A percentile compares a stretch with the other conserved stretches of the same genome.
Conservation (phyloP, 1,140 invertebrate genomes). For the Plectrocnemia conspersa region DNA sequence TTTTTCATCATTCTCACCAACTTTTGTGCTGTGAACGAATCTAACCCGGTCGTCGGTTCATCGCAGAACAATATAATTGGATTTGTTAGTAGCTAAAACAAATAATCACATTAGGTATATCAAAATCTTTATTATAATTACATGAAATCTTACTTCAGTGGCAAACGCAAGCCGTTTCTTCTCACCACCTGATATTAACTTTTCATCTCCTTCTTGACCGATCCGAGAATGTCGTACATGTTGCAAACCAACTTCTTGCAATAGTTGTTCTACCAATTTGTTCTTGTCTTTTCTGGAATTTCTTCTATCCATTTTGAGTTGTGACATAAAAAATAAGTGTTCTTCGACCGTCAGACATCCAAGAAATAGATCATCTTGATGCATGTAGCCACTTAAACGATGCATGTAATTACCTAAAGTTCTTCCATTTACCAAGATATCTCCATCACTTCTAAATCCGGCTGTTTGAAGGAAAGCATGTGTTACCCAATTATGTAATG, state of each 20-base stretch:
- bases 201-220: conserved; percentile 58
- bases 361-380: conserved; percentile 90
- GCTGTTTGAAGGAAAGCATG: no score
- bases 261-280: conserved; percentile 63
- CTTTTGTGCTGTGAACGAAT: conserved; percentile 87
- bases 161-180: conserved; percentile 90
- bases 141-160: conserved; percentile 64
- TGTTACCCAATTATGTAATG: background rate
- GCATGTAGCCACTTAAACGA: conserved; percentile 84
- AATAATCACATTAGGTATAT: conserved; percentile 21
- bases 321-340: conserved; percentile 84
- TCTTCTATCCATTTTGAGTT: conserved; percentile 71
- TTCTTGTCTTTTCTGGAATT: conserved; percentile 55
- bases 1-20: conserved; percentile 70
- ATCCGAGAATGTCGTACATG: conserved; percentile 69
- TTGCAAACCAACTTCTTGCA: conserved; percentile 68
- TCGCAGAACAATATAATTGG: conserved; percentile 92
- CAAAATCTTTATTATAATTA: background rate
- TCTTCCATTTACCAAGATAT: conserved; percentile 68
- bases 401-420: conserved; percentile 68
- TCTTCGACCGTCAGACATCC: conserved; percentile 82
- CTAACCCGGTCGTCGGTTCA: conserved; percentile 91
- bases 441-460: conserved; percentile 67
- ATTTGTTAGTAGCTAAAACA: conserved; percentile 76
- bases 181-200: conserved; percentile 91